phyloP scores from a whole-genome alignment of 1,140 invertebrate species.

The Drosophila dunni region DNA sequence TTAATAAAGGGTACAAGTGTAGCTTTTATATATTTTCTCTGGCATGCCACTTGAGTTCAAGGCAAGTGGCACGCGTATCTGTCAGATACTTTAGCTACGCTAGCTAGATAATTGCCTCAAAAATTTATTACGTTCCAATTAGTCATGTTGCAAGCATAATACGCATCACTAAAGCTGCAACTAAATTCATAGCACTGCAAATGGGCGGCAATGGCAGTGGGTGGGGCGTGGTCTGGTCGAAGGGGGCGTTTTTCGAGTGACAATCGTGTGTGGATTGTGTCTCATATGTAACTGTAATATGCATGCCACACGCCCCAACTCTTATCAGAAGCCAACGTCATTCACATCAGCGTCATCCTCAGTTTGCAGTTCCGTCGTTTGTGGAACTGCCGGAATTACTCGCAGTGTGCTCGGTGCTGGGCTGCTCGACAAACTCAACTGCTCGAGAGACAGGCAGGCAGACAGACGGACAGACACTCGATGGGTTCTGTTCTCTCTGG shows the following conservation, averaged over 20 bases:
- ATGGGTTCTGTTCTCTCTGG: slow-evolving; percentile 41
- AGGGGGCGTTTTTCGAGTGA: slow-evolving; percentile 35
- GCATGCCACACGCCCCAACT: slow-evolving; percentile 25
- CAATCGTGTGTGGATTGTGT: slow-evolving; percentile 20
- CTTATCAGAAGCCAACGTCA: slow-evolving; percentile 38
- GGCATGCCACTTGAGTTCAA: slow-evolving; percentile 47
- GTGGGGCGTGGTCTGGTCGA: neutral
- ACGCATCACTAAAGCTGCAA: neutral
- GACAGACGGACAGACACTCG: slow-evolving; percentile 33
- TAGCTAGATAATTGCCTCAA: slow-evolving; percentile 25
- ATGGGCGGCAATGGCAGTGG: neutral
- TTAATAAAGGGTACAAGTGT: slow-evolving; percentile 38
- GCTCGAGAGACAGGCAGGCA: slow-evolving; percentile 5
- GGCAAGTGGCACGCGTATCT: slow-evolving; percentile 9
- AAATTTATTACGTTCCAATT: slow-evolving; percentile 68
- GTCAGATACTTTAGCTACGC: slow-evolving; percentile 33
- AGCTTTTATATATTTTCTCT: slow-evolving; percentile 19
- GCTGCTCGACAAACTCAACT: slow-evolving; percentile 29
- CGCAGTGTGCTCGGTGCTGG: neutral
- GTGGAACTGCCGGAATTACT: slow-evolving; percentile 50
- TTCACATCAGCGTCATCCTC: slow-evolving; percentile 30
- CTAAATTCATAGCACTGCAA: neutral
- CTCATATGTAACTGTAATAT: slow-evolving; percentile 19
- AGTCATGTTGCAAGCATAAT: slow-evolving; percentile 44
- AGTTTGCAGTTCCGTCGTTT: slow-evolving; percentile 52